These are phyloP conservation scores for Gracilinanus agilis DNA, from an alignment of 2,113 vertebrate genomes.

Conservation along the genomic window DNA sequence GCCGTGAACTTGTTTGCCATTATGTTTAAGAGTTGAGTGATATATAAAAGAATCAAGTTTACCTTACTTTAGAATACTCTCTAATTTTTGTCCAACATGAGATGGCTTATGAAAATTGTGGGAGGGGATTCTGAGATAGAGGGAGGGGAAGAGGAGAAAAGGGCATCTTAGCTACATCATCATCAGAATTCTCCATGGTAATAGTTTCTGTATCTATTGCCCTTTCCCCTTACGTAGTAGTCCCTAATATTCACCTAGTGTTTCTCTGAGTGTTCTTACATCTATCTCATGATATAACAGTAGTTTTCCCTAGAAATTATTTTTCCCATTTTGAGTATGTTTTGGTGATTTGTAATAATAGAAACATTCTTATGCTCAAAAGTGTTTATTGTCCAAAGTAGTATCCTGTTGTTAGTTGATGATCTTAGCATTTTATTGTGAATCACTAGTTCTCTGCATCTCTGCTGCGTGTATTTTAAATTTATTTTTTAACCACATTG, in stretches of 20 bases:
- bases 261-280: background rate
- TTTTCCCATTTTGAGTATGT: constrained; percentile 30
- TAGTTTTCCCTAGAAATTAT: constrained; percentile 4
- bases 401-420: constrained; percentile 40
- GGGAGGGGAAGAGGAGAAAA: background rate
- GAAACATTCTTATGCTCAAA: constrained; percentile 43
- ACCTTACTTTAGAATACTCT: constrained; percentile 37
- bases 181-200: background rate
- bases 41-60: constrained; percentile 3
- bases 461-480: constrained; percentile 37
- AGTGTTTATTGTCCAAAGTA: background rate
- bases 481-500: constrained; percentile 53
- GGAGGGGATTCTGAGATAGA: background rate
- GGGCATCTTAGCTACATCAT: background rate
- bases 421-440: constrained; percentile 38
- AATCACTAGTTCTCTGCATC: constrained; percentile 36
- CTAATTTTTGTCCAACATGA: background rate
- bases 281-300: constrained; percentile 8
- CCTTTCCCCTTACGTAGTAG: background rate
- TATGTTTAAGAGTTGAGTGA: background rate
- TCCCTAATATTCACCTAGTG: background rate
- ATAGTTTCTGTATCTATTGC: background rate
- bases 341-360: constrained; percentile 33
- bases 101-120: background rate
- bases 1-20: background rate